phyloP scores from a whole-genome alignment of 2,797 vertebrate genomes.

The Botia almorhae region DNA sequence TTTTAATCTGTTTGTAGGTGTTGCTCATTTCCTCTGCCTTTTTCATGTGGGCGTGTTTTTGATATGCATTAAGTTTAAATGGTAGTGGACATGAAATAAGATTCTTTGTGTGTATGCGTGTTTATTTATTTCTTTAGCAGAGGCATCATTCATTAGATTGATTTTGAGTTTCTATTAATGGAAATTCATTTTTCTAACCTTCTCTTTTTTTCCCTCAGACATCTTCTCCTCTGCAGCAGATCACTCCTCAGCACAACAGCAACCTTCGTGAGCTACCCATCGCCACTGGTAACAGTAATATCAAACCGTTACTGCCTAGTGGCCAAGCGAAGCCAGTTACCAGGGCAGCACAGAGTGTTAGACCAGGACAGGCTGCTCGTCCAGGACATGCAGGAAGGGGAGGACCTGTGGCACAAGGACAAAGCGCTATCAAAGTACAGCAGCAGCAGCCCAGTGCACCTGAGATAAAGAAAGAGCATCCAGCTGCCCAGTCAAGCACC shows the following conservation, averaged over 20 bases:
- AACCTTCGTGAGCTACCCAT: slow-evolving; percentile 94
- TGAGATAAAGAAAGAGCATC: slow-evolving; percentile 76
- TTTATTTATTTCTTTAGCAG: neutral
- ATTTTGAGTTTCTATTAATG: neutral
- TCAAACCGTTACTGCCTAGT: slow-evolving; percentile 75
- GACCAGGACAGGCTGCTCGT: slow-evolving; percentile 69
- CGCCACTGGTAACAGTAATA: slow-evolving; percentile 79
- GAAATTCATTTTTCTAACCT: neutral
- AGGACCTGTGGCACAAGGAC: slow-evolving; percentile 62
- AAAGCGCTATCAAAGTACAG: slow-evolving; percentile 62
- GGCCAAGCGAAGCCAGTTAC: slow-evolving; percentile 81
- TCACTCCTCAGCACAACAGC: slow-evolving; percentile 85
- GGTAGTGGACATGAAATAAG: neutral
- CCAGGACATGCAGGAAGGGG: slow-evolving; percentile 62
- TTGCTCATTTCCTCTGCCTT: neutral
- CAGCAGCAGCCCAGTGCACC: slow-evolving; percentile 67
- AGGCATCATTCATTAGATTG: neutral
- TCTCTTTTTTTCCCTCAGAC: slow-evolving; percentile 72
- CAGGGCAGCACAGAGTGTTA: slow-evolving; percentile 71
- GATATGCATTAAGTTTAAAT: neutral
- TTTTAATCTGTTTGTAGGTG: neutral
- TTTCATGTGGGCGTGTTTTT: neutral
- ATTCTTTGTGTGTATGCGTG: neutral
- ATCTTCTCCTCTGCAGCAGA: slow-evolving; percentile 82
- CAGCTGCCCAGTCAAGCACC: slow-evolving; percentile 59